These are phyloP conservation scores for Symphodus melops DNA, from an alignment of 2,113 vertebrate species.

Conservation along the genomic window DNA sequence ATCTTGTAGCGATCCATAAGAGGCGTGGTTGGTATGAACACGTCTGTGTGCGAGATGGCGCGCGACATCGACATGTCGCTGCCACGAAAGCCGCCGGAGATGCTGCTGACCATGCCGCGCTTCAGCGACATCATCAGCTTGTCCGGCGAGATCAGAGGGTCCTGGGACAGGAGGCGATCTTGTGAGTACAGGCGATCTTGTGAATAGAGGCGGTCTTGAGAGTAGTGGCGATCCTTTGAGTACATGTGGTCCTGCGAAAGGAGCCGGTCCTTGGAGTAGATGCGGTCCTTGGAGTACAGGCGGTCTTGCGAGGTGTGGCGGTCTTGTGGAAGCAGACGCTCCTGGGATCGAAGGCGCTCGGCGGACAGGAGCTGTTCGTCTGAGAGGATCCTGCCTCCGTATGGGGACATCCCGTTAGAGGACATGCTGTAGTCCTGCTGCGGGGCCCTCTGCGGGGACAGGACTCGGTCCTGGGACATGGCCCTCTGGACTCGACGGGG, in stretches of 20 bases:
- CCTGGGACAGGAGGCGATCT: conserved; percentile 95
- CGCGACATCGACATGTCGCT: conserved; percentile 92
- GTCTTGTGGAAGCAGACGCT: conserved; percentile 93
- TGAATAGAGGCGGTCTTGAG: conserved; percentile 93
- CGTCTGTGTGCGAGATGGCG: conserved; percentile 96
- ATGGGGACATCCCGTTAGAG: conserved; percentile 82
- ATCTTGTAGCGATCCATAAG: conserved; percentile 97
- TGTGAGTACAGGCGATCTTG: conserved; percentile 94
- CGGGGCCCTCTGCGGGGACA: conserved; percentile 88
- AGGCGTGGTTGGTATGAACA: conserved; percentile 97
- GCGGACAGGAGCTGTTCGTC: conserved; percentile 94
- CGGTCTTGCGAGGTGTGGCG: conserved; percentile 93
- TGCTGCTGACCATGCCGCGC: conserved; percentile 80
- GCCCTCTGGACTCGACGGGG: conserved; percentile 93
- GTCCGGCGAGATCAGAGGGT: conserved; percentile 96
- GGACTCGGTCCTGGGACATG: conserved; percentile 97
- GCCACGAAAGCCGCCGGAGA: conserved; percentile 84
- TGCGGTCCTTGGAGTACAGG: conserved; percentile 92
- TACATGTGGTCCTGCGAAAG: conserved; percentile 90
- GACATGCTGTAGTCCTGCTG: conserved; percentile 87
- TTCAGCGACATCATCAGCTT: conserved; percentile 87
- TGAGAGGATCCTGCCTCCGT: conserved; percentile 91
- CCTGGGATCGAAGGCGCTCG: conserved; percentile 84
- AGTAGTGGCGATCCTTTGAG: conserved; percentile 87
- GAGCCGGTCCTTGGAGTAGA: conserved; percentile 93